Evolutionary conservation across 2,113 vertebrate genomes (phyloP).

Genomic region (Crotophaga sulcirostris): DNA sequence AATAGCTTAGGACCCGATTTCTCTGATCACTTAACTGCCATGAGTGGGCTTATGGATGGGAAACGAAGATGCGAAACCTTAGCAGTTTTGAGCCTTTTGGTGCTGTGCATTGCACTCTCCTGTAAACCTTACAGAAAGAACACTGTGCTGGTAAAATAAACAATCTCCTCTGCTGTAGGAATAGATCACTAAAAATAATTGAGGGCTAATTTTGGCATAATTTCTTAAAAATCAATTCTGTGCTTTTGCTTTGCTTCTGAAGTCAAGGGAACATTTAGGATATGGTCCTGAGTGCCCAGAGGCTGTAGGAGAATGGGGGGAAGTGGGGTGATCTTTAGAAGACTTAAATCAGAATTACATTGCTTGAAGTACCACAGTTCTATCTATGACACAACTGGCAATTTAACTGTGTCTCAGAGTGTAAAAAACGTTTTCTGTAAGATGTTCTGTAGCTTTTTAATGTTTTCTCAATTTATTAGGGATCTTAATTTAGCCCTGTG

Average conservation of each 20-base stretch:
- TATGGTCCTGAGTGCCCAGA: neutral
- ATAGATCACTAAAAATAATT: neutral
- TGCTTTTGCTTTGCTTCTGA: neutral
- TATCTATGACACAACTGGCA: neutral
- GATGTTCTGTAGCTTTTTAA: neutral
- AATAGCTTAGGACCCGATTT: neutral
- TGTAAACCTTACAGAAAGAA: neutral
- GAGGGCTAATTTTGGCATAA: neutral
- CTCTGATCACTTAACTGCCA: neutral
- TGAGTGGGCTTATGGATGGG: neutral
- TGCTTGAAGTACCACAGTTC: neutral
- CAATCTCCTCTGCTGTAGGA: neutral
- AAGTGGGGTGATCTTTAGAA: neutral
- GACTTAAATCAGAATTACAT: neutral
- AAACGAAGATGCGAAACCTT: neutral
- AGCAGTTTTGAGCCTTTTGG: neutral
- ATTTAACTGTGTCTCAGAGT: neutral
- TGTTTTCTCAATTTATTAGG: neutral
- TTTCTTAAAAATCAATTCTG: neutral
- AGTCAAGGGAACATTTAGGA: neutral
- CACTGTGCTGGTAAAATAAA: neutral
- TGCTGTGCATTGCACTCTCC: neutral
- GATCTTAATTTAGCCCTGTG: neutral
- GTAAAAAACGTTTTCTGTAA: neutral
- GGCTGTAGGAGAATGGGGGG: neutral